Percentiles rank a stretch among this genome's conserved stretches.
phyloP scores from a whole-genome alignment of 2,888 invertebrate genomes.

The Icerya purchasi region DNA sequence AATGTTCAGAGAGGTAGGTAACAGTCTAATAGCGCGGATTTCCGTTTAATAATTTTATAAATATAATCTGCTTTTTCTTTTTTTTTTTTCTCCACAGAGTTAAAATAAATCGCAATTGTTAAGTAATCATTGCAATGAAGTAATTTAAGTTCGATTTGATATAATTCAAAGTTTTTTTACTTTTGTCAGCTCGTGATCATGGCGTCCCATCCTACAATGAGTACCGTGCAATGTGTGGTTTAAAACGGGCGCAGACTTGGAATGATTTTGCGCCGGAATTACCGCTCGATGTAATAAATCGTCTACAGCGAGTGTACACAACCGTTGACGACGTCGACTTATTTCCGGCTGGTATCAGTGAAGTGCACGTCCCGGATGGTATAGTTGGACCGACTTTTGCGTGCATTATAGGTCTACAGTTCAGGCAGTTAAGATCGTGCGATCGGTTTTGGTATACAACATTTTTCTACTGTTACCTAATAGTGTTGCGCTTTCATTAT shows the following conservation, averaged over 20 bases:
- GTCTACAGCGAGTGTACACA: slow-evolving; percentile 57
- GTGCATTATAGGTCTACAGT: slow-evolving; percentile 84
- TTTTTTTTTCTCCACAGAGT: too few relatives aligned
- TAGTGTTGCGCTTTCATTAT: too few relatives aligned
- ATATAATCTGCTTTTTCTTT: too few relatives aligned
- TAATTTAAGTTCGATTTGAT: too few relatives aligned
- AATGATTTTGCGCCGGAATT: slow-evolving; percentile 73
- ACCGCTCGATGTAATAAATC: slow-evolving; percentile 39
- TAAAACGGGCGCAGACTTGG: slow-evolving; percentile 63
- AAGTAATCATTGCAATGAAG: too few relatives aligned
- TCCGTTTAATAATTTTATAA: too few relatives aligned
- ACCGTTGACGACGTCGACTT: slow-evolving; percentile 89
- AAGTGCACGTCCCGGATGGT: slow-evolving; percentile 58
- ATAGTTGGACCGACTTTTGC: slow-evolving; percentile 87
- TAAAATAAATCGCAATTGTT: neutral
- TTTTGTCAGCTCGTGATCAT: slow-evolving; percentile 51
- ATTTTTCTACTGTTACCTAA: neutral
- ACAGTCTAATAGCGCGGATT: too few relatives aligned
- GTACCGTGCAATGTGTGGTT: slow-evolving; percentile 71
- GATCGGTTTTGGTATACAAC: slow-evolving; percentile 67
- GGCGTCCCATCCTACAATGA: slow-evolving; percentile 75
- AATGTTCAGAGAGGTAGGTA: slow-evolving; percentile 54
- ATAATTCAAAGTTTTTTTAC: too few relatives aligned
- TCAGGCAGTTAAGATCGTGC: slow-evolving; percentile 70
- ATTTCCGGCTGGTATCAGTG: slow-evolving; percentile 87